Evolutionary conservation across 64 coral and sea anemone species (phyloP).

Genomic region (Montipora efflorescens): DNA sequence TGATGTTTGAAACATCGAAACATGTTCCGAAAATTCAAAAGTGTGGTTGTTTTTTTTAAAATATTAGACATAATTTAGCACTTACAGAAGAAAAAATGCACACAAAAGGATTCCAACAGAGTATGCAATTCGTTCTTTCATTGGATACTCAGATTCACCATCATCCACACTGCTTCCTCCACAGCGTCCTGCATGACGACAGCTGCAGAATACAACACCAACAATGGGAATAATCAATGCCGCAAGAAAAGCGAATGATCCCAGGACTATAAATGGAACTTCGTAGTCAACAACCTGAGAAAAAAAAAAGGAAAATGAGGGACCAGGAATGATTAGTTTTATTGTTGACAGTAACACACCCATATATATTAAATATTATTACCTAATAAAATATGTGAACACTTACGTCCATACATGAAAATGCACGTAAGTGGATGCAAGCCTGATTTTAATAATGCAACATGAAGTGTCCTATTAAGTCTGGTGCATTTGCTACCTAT

Average conservation of each 20-base stretch:
- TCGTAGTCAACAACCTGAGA: conserved; percentile 86
- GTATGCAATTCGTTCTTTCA: conserved; percentile 63
- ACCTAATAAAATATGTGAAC: too few relatives aligned
- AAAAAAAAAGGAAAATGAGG: neutral
- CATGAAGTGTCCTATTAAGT: too few relatives aligned
- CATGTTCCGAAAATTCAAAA: too few relatives aligned
- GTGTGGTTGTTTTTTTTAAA: too few relatives aligned
- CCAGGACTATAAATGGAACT: conserved; percentile 69
- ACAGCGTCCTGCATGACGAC: conserved; percentile 66
- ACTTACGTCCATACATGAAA: too few relatives aligned
- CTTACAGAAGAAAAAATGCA: conserved; percentile 87
- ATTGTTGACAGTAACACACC: too few relatives aligned
- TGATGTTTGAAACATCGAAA: too few relatives aligned
- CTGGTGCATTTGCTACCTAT: too few relatives aligned
- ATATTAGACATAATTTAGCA: neutral
- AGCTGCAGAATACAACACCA: conserved; percentile 78
- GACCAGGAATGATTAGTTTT: too few relatives aligned
- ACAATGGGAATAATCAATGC: conserved; percentile 75
- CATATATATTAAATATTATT: too few relatives aligned
- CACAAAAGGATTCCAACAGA: conserved; percentile 70
- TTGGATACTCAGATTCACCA: conserved; percentile 69
- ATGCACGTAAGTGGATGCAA: too few relatives aligned
- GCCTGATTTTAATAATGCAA: too few relatives aligned
- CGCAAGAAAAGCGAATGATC: conserved; percentile 65
- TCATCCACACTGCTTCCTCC: conserved; percentile 66